Percentiles rank a stretch among this genome's conserved stretches.
phyloP scores from a whole-genome alignment of 2,113 vertebrate species.

The Rhineura floridana region DNA sequence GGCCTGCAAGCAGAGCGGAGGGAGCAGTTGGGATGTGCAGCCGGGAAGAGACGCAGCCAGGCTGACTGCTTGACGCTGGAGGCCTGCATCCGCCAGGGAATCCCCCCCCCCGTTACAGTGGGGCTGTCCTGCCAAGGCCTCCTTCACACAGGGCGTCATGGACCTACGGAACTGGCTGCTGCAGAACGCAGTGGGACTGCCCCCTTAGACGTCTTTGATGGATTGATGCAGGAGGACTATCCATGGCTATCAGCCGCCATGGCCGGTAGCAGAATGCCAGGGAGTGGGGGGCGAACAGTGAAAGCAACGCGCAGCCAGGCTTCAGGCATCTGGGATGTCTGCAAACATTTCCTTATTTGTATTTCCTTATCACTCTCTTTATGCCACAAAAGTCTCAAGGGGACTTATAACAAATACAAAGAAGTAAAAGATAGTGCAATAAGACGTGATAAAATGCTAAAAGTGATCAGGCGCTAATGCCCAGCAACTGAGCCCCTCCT shows the following conservation, averaged over 20 bases:
- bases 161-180: not conserved
- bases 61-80: not conserved
- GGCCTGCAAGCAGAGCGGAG: not conserved
- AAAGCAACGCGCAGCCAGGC: no score
- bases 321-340: no score
- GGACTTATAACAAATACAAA: no score
- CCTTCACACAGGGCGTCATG: not conserved
- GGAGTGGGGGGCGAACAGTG: no score
- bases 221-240: not conserved
- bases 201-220: not conserved
- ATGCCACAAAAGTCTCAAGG: no score
- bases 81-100: not conserved
- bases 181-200: not conserved
- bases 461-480: no score
- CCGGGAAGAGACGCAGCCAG: not conserved
- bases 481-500: not conserved
- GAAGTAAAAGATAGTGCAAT: no score
- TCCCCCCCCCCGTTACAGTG: not conserved
- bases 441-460: no score
- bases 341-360: no score
- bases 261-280: no score
- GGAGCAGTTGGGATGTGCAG: no score
- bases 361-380: no score
- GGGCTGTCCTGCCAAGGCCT: not conserved
- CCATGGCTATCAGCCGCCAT: not conserved